phyloP scores from a whole-genome alignment of 2,888 invertebrate genomes.

The Mongoloraphidia duomilia region DNA sequence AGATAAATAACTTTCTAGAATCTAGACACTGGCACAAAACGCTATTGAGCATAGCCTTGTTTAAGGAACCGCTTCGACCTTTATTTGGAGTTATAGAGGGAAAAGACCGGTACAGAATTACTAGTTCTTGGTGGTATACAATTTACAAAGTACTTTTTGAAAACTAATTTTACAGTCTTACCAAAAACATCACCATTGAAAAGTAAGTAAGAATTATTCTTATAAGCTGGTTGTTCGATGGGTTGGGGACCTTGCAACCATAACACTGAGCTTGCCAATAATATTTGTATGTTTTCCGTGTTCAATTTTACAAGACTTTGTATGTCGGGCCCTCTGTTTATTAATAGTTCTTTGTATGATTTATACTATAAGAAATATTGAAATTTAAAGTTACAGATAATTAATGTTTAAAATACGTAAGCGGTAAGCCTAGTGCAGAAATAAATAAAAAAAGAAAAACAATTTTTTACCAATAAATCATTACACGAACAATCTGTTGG shows the following conservation, averaged over 20 bases:
- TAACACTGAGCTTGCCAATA: constrained; percentile 44
- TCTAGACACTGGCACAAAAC: too few relatives aligned
- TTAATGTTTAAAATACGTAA: neutral
- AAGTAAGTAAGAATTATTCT: constrained; percentile 47
- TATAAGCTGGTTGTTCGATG: constrained; percentile 53
- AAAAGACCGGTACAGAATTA: too few relatives aligned
- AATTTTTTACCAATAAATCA: neutral
- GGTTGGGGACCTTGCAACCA: constrained; percentile 67
- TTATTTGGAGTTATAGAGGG: too few relatives aligned
- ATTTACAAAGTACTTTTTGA: too few relatives aligned
- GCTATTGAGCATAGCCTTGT: too few relatives aligned
- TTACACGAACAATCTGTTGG: neutral
- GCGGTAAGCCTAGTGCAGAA: too few relatives aligned
- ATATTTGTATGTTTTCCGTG: constrained; percentile 15
- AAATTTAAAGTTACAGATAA: neutral
- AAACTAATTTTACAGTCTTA: constrained; percentile 27
- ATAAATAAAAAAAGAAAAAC: too few relatives aligned
- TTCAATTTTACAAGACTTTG: constrained; percentile 13
- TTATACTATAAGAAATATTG: constrained; percentile 26
- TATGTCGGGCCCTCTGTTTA: constrained; percentile 43
- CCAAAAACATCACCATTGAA: constrained; percentile 86
- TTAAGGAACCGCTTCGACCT: too few relatives aligned
- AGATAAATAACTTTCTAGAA: too few relatives aligned
- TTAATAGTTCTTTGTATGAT: constrained; percentile 29
- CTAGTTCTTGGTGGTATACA: too few relatives aligned